phyloP scores from a whole-genome alignment of 2,797 vertebrate species.

The Clarias fuscus region DNA sequence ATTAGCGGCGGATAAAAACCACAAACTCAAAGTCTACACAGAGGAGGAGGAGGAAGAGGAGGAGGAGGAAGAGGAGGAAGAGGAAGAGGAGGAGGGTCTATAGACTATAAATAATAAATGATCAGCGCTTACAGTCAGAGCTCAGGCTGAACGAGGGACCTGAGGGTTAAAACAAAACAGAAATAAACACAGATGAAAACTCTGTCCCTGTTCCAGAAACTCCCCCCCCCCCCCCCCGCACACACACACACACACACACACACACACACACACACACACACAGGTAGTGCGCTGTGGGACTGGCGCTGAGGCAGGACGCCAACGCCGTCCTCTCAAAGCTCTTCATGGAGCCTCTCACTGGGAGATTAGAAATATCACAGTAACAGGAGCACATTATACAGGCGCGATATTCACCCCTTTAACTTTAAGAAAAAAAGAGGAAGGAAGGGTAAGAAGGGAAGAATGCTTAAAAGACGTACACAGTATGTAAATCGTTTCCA shows the following conservation, averaged over 20 bases:
- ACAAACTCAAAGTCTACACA: no score
- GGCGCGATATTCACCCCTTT: background rate
- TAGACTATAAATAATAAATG: background rate
- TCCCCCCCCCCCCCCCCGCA: no score
- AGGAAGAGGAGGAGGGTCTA: background rate
- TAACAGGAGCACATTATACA: background rate
- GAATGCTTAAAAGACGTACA: no score
- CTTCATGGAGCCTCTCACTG: background rate
- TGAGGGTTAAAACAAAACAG: no score
- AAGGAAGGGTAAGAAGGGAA: background rate
- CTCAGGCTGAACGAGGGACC: background rate
- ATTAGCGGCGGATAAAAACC: background rate
- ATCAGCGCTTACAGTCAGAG: background rate
- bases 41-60: background rate
- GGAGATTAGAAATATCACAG: background rate
- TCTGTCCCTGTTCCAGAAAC: background rate
- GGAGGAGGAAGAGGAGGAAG: no score
- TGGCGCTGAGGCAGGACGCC: no score
- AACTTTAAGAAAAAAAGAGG: background rate
- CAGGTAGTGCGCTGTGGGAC: no score
- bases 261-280: no score
- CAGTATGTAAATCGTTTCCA: no score
- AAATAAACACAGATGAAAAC: no score
- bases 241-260: no score
- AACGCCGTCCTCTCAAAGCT: background rate